Conservation (phyloP, 1,140 invertebrate genomes). For the Ylistrum balloti region DNA sequence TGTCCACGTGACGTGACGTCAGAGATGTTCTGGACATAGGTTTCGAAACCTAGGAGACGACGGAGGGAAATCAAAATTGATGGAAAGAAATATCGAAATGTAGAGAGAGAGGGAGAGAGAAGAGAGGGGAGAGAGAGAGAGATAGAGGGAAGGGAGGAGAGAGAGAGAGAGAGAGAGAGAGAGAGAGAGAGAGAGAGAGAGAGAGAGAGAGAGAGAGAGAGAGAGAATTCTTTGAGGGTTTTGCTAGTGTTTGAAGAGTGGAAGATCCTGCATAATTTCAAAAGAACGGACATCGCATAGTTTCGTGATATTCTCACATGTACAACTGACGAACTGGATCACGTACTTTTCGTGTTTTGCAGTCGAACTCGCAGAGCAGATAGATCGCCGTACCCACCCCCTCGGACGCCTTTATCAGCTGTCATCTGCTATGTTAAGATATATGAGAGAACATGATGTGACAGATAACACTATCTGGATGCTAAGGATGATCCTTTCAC, state of each 20-base stretch:
- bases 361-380: conserved; percentile 26
- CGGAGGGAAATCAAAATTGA: no score
- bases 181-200: no score
- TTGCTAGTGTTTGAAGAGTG: not conserved
- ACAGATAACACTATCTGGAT: conserved; percentile 39
- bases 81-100: no score
- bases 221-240: not conserved
- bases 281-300: not conserved
- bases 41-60: no score
- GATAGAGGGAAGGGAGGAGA: no score
- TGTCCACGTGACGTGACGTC: no score
- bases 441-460: conserved; percentile 43
- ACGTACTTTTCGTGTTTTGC: conserved; percentile 25
- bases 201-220: no score
- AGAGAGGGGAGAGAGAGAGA: no score
- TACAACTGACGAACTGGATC: conserved; percentile 33
- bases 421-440: conserved; percentile 42
- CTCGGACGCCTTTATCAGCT: not conserved
- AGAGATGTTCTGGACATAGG: no score
- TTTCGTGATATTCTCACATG: not conserved
- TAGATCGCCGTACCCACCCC: not conserved
- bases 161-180: no score
- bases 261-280: not conserved
- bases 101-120: no score
- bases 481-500: conserved; percentile 41